Evolutionary conservation across 2,888 invertebrate species (phyloP).

Genomic region (Pammene aurita): DNA sequence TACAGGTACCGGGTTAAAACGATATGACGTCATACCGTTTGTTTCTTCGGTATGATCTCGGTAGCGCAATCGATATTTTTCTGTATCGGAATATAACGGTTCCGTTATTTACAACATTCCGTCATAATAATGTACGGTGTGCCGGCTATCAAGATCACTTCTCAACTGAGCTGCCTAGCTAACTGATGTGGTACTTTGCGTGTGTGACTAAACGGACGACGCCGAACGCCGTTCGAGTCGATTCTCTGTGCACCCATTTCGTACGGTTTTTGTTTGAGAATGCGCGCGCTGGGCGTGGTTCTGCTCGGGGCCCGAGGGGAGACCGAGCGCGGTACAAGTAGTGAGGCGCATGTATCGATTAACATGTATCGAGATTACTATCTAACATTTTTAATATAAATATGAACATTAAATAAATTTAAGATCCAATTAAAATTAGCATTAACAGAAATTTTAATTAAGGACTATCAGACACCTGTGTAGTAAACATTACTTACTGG

Average conservation of each 20-base stretch:
- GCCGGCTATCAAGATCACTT: constrained; percentile 70
- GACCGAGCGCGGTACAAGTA: constrained; percentile 61
- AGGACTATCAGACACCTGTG: no score
- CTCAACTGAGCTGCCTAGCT: constrained; percentile 62
- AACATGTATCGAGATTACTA: constrained; percentile 53
- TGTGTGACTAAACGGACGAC: constrained; percentile 64
- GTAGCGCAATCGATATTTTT: no score
- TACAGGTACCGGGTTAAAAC: no score
- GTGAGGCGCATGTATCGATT: constrained; percentile 65
- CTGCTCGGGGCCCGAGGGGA: constrained; percentile 69
- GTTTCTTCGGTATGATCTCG: no score
- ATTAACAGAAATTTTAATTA: no score
- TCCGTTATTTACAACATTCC: no score
- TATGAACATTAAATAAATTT: no score
- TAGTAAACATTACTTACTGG: no score
- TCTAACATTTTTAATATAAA: constrained; percentile 14
- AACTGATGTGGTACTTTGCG: constrained; percentile 57
- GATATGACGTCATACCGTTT: no score
- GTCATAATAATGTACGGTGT: constrained; percentile 60
- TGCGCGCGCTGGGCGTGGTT: constrained; percentile 79
- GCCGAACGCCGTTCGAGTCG: constrained; percentile 62
- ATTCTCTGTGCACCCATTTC: constrained; percentile 70
- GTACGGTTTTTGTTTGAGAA: constrained; percentile 74
- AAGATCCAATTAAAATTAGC: no score
- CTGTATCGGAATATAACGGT: no score